phyloP scores from a whole-genome alignment of 2,888 invertebrate genomes.

The Nephrotoma flavescens region DNA sequence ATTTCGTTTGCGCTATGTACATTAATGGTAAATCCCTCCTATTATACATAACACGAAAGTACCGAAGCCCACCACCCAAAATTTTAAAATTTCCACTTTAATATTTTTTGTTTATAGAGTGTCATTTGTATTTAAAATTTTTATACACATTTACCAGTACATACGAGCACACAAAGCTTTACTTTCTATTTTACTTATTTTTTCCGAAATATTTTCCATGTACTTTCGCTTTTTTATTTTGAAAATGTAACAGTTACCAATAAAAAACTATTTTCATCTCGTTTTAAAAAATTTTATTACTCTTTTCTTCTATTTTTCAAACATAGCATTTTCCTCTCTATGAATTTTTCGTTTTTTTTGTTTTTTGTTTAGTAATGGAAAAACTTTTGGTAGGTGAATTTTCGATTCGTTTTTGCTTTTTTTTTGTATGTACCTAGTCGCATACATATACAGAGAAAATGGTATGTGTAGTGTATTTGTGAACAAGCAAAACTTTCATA shows the following conservation, averaged over 20 bases:
- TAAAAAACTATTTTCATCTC: not conserved
- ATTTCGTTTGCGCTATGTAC: not conserved
- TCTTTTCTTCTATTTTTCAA: not conserved
- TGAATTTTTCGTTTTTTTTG: not conserved
- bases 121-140: not conserved
- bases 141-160: not conserved
- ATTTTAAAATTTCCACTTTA: not conserved
- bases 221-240: not conserved
- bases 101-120: not conserved
- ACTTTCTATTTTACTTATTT: not conserved
- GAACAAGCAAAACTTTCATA: not conserved
- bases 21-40: not conserved
- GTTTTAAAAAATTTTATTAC: not conserved
- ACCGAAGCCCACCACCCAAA: not conserved
- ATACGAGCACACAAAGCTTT: not conserved
- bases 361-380: not conserved
- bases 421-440: not conserved
- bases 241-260: not conserved
- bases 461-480: not conserved
- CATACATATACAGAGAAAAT: not conserved
- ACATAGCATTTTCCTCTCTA: not conserved
- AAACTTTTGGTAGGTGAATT: not conserved
- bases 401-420: not conserved
- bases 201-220: not conserved
- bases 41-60: not conserved